These are phyloP conservation scores for Acanthornis magna DNA, from an alignment of 2,797 vertebrate species.

Conservation along the genomic window DNA sequence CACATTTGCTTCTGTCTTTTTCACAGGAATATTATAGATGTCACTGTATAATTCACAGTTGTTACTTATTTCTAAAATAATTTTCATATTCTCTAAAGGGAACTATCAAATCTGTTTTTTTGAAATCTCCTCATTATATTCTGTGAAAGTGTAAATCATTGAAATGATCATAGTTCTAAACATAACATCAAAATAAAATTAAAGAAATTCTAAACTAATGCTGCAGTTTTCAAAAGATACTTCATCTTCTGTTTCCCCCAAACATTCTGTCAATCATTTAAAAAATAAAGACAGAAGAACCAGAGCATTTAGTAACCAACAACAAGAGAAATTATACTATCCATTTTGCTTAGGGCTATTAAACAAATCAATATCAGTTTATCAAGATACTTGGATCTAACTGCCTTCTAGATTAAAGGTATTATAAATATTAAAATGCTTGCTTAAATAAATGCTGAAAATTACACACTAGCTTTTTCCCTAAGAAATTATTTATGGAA, in stretches of 20 bases:
- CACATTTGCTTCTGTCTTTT: conserved; percentile 27
- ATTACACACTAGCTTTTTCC: conserved; percentile 8
- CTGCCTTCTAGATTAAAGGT: conserved; percentile 22
- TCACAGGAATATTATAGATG: background rate
- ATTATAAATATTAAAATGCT: conserved; percentile 50
- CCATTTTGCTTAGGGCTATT: conserved; percentile 26
- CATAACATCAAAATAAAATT: conserved; percentile 35
- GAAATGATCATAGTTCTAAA: background rate
- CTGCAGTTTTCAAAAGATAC: background rate
- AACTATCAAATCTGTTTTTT: background rate
- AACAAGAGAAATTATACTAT: background rate
- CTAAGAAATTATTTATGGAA: conserved; percentile 24
- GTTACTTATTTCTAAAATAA: background rate
- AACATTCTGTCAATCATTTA: conserved; percentile 13
- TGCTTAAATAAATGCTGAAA: conserved; percentile 48
- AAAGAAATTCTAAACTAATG: conserved; percentile 13
- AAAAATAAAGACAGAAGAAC: background rate
- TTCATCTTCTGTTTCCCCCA: background rate
- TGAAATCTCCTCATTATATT: background rate
- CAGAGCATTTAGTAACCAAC: conserved; percentile 35
- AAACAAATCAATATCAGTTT: conserved; percentile 38
- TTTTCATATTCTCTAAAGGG: background rate
- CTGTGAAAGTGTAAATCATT: background rate
- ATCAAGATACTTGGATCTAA: conserved; percentile 15
- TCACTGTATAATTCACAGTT: background rate